Evolutionary conservation across 2,113 vertebrate genomes (phyloP), one percentile per base, ranked within the genome.

Genomic region (Hystrix brachyura): DNA sequence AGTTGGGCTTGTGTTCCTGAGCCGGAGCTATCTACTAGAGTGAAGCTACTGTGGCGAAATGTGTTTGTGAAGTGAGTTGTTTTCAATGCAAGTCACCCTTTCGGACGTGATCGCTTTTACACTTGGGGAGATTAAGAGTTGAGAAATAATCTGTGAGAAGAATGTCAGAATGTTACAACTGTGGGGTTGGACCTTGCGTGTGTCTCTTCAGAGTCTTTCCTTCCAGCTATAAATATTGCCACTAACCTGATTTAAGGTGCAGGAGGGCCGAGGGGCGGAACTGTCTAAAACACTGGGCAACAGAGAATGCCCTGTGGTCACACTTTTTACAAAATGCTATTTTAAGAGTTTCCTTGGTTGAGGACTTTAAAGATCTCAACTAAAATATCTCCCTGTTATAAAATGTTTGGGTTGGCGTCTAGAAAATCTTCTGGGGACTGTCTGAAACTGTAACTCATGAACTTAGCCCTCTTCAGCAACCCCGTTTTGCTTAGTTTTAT

Each of bases 391-490:
- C 48, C 38, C 6, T 57, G 9, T 65, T 72, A 34, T 67, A 65
- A 64, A 79, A 83, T 90, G 34, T 57, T 76, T 91, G 13, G 17
- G 48, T 72, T 94, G 60, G 62, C 65, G 65, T 48, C 7, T 23
- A 34, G 43, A 19, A 79, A 57, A 34, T 65, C 43, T 82, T 86
- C 92, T 43, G 18, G 65, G 27, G 55, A 32, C 82, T 87, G 97
- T 93, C 95, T 97, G 92, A 97, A 97, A 85, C 95, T 94, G 14
- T 81, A 94, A 95, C 51, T 48, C 74, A 14, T 48, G 38, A 48
- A 43, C 5, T 29, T 62, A 12, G 62, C 34, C n/a, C 59, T 81
- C 1, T 5, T 51, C 8, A 55, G 53, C 23, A 48, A 53, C 25
- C 23, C 11, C 82, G 43, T 81, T 96, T 92, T 69, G 48, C 48